Base-by-base conservation (phyloP, 2,113 vertebrate genomes). In the Neoarius graeffei region DNA sequence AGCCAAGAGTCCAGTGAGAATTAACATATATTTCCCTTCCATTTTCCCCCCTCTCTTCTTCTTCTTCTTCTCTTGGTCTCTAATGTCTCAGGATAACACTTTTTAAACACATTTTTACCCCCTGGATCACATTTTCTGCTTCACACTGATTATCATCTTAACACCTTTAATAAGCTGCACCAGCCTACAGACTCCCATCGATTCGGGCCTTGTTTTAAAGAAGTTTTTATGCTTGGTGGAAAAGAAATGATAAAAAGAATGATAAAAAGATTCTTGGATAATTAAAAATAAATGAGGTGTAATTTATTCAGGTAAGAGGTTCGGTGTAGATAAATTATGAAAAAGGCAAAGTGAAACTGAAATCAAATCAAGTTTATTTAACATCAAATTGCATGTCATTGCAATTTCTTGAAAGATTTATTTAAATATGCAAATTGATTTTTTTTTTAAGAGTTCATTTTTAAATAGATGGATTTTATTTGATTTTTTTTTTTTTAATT, bases 111-210 rank as follows among this genome's bases (percentile, higher is more conserved):
- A 42, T 73, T 80, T 17, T 80, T 56, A n/a, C 1, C 14, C 5
- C 77, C 66, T 77, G n/a, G 17, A 60, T 57, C 48, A 25, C 82
- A 82, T 86, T 81, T 89, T 71, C 80, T 59, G 20, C 48, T 67
- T 88, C 73, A 83, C 71, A 23, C 89, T 89, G 90, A 92, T 93
- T 94, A 94, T 92, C 91, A 90, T 92, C 93, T 88, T 90, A 94
- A 93, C 93, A 93, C 93, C 93, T 93, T 88, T 93, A 93, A 93
- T 91, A 92, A 91, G 91, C 91, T 90, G 89, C 87, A 90, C 91
- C 92, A 90, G 83, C 67, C 88, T 91, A 66, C 74, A 69, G 3
- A 89, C 89, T 86, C 86, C 82, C 56, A 50, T 76, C 25, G 3
- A 27, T 25, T 17, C 20, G 3, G 14, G 30, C 17, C 71, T 20